phyloP scores from a whole-genome alignment of 2,797 vertebrate genomes.

The Anguilla megastoma region DNA sequence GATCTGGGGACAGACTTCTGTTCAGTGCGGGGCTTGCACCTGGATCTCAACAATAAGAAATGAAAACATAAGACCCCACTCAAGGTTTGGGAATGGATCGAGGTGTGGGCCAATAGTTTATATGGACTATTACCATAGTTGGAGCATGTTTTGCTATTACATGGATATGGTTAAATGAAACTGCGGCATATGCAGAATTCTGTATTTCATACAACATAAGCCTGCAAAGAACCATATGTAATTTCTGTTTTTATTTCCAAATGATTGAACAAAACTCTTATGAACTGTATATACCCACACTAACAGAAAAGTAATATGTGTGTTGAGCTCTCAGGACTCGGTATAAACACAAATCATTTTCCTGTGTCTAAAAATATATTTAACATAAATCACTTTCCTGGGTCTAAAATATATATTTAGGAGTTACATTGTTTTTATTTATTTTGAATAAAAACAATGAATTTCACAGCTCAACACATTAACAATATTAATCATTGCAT shows the following conservation, averaged over 20 bases:
- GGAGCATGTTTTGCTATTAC: background rate
- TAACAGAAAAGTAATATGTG: background rate
- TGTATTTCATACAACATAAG: background rate
- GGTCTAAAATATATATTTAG: too few species aligned
- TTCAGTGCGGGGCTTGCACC: conserved; percentile 1
- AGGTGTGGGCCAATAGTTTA: conserved; percentile 1
- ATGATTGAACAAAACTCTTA: background rate
- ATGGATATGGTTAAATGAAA: conserved; percentile 4
- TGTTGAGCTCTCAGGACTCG: too few species aligned
- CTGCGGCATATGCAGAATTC: background rate
- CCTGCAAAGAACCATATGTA: background rate
- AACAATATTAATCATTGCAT: too few species aligned
- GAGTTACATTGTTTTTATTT: too few species aligned
- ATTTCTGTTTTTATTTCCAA: background rate
- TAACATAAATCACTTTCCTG: too few species aligned
- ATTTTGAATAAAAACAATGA: too few species aligned
- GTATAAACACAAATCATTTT: too few species aligned
- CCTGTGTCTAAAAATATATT: too few species aligned
- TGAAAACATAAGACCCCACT: background rate
- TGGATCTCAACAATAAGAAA: conserved; percentile 22
- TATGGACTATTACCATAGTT: background rate
- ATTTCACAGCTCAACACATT: too few species aligned
- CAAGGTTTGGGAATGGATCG: background rate
- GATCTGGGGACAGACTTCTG: conserved; percentile 6
- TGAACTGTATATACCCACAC: background rate